Evolutionary conservation across 2,113 vertebrate species (phyloP).

Genomic region (Clarias magur): DNA sequence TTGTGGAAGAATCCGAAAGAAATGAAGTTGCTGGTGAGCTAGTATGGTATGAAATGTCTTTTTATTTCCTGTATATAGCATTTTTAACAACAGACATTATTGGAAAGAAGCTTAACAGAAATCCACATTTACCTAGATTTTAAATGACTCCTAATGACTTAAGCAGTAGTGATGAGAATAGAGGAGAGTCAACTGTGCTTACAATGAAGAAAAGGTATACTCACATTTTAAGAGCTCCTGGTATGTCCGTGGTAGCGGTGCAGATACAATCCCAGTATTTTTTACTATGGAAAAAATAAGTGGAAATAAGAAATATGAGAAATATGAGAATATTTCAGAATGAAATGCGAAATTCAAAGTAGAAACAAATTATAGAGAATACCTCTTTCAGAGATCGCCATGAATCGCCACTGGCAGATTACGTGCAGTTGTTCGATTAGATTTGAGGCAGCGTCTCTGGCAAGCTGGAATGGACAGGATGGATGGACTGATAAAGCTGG

Average conservation of each 20-base stretch:
- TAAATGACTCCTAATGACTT: not conserved
- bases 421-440: conserved; percentile 40
- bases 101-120: not conserved
- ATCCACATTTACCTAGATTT: not conserved
- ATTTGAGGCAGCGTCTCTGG: conserved; percentile 29
- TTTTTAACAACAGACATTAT: not conserved
- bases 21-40: not conserved
- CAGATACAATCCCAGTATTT: conserved; percentile 36
- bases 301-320: not conserved
- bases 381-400: conserved; percentile 51
- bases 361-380: not conserved
- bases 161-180: not conserved
- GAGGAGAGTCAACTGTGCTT: not conserved
- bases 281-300: conserved; percentile 29
- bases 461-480: conserved; percentile 30
- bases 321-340: not conserved
- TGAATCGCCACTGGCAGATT: conserved; percentile 22
- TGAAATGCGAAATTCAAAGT: not conserved
- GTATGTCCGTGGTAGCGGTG: conserved; percentile 37
- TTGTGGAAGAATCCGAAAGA: not conserved
- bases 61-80: not conserved
- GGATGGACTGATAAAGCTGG: conserved; percentile 28
- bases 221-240: conserved; percentile 51
- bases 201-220: conserved; percentile 5
- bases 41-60: not conserved